Conservation (phyloP, 1,140 invertebrate genomes). For the Laupala kohalensis region DNA sequence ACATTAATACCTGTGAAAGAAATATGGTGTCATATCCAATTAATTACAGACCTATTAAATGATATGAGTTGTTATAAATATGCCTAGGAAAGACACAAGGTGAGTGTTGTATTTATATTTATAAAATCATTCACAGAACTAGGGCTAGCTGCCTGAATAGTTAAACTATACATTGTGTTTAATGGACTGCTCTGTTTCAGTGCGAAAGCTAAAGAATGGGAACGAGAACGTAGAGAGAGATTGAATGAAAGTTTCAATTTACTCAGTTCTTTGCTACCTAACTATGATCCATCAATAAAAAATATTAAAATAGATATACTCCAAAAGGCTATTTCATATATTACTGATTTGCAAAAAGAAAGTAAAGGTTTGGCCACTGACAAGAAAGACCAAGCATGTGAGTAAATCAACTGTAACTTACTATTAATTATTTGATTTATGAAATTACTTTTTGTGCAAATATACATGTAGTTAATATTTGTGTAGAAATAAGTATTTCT, state of each 20-base stretch:
- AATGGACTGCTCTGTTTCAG: not conserved
- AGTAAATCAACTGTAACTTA: too few relatives aligned
- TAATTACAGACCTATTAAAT: too few relatives aligned
- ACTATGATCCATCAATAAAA: constrained; percentile 29
- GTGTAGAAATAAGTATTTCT: too few relatives aligned
- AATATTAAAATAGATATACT: constrained; percentile 34
- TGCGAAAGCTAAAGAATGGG: constrained; percentile 31
- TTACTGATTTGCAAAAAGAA: constrained; percentile 31
- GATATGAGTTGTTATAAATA: not conserved
- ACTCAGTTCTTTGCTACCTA: constrained; percentile 32
- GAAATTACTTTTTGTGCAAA: too few relatives aligned
- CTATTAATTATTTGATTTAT: too few relatives aligned
- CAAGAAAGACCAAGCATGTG: constrained; percentile 1
- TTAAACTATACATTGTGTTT: not conserved
- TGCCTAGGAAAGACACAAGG: not conserved
- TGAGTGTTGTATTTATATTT: not conserved
- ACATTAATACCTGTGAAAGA: too few relatives aligned
- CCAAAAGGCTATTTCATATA: constrained; percentile 28
- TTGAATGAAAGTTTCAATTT: constrained; percentile 32
- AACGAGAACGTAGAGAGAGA: constrained; percentile 33
- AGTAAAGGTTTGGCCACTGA: constrained; percentile 23
- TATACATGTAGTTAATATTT: too few relatives aligned
- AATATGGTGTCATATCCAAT: too few relatives aligned
- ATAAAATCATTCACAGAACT: not conserved
- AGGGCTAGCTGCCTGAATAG: not conserved